Base-by-base conservation (phyloP, 2,797 vertebrate species). In the Lepilemur septentrionalis region DNA sequence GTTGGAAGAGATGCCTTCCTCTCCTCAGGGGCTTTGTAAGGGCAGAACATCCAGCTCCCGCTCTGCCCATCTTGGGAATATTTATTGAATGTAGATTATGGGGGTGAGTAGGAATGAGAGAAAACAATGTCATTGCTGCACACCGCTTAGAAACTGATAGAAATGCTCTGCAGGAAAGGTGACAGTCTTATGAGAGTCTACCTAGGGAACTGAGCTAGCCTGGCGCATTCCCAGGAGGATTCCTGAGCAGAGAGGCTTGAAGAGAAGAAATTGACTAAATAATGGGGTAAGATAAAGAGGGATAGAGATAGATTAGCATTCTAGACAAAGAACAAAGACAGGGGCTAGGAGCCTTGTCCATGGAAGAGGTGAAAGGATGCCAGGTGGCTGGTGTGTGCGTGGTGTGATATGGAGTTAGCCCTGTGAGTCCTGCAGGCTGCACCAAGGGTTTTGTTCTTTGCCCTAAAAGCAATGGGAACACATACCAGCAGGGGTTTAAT, bases 221-320 rank as follows among this genome's bases (percentile, higher is more conserved):
- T 32, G 41, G 78, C 6, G 43, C 5, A 28, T 52, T 75, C 18
- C 41, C 18, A 20, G 35, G 73, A n/a, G 28, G 43, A 38, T 7
- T 61, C 50, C 75, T 59, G 83, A 61, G 50, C 2, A 7, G 50
- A 20, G 7, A 38, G 4, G 9, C 23, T 86, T 46, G 76, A 79
- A 88, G 11, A 67, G 83, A 93, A 63, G 59, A 82, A 87, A 78
- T 65, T 38, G 13, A 4, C n/a, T 32, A 32, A 86, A 78, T 48
- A 61, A 63, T 25, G 43, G 35, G 20, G 41, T 43, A 41, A n/a
- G 12, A 20, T 17, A 35, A 43, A 76, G 43, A n/a, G 5, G 61
- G 70, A 35, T 65, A 17, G 32, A 35, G 10, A 9, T 35, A 61
- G 10, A 25, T 41, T 14, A 2, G 18, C 41, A 35, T 91, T 70